phyloP scores from a whole-genome alignment of 2,888 invertebrate genomes.

The Xestobium rufovillosum region DNA sequence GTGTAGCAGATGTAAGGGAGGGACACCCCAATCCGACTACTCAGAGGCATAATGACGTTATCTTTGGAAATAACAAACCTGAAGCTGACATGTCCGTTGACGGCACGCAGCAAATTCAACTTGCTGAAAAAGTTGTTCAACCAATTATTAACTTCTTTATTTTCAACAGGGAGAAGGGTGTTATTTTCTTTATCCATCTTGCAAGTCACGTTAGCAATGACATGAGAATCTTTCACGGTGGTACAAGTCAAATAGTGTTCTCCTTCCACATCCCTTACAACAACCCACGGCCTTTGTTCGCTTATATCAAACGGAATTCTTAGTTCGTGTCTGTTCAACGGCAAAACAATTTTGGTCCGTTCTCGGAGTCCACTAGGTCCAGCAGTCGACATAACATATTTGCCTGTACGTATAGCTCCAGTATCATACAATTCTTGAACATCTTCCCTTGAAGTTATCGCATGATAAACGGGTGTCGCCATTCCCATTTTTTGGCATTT shows the following conservation, averaged over 20 bases:
- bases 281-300: slow-evolving; percentile 69
- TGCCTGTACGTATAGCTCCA: slow-evolving; percentile 48
- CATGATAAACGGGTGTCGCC: slow-evolving; percentile 59
- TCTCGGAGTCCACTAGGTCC: slow-evolving; percentile 70
- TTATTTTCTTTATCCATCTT: slow-evolving; percentile 59
- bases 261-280: slow-evolving; percentile 67
- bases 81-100: slow-evolving; percentile 75
- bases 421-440: slow-evolving; percentile 63
- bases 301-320: slow-evolving; percentile 64
- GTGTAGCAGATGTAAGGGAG: slow-evolving; percentile 75
- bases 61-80: slow-evolving; percentile 61
- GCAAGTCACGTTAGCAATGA: slow-evolving; percentile 76
- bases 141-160: slow-evolving; percentile 64
- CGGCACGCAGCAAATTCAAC: slow-evolving; percentile 55
- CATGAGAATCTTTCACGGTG: slow-evolving; percentile 68
- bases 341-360: slow-evolving; percentile 61
- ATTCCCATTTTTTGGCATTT: slow-evolving; percentile 62
- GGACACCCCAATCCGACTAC: slow-evolving; percentile 71
- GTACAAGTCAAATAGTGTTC: slow-evolving; percentile 76
- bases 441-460: slow-evolving; percentile 61
- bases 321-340: slow-evolving; percentile 56
- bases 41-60: slow-evolving; percentile 53
- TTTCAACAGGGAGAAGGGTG: slow-evolving; percentile 61
- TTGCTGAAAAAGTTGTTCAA: slow-evolving; percentile 62
- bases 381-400: slow-evolving; percentile 64